A percentile compares a stretch with the other conserved stretches of the same genome.
Evolutionary conservation across 2,113 vertebrate genomes (phyloP).

Genomic region (Chaenogobius annularis): DNA sequence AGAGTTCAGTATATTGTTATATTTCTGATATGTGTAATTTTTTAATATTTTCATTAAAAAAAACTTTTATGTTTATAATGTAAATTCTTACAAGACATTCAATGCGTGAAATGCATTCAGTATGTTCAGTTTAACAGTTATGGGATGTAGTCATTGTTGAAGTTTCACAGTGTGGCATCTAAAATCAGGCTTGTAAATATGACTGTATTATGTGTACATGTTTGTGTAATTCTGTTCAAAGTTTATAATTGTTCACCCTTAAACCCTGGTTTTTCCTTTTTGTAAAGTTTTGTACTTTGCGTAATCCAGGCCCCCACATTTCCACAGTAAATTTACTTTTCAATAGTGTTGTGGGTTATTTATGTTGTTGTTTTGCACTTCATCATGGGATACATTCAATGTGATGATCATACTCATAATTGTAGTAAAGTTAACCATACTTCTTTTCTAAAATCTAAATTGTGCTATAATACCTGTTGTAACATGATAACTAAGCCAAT

Average conservation of each 20-base stretch:
- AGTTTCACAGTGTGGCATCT: neutral
- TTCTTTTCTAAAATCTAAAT: no score
- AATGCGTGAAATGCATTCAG: neutral
- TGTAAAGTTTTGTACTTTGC: conserved; percentile 13
- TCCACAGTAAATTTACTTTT: conserved; percentile 34
- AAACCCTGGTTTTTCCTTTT: conserved; percentile 27
- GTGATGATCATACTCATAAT: neutral
- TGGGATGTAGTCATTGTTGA: conserved; percentile 24
- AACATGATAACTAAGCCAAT: neutral
- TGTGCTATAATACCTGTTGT: neutral
- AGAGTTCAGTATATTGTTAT: neutral
- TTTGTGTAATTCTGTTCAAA: conserved; percentile 27
- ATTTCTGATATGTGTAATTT: neutral
- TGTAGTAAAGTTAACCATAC: neutral
- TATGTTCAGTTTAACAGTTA: conserved; percentile 16
- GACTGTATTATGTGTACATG: conserved; percentile 26
- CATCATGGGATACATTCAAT: no score
- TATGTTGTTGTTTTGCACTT: no score
- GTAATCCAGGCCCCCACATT: conserved; percentile 14
- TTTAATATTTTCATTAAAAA: neutral
- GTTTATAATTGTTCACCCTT: conserved; percentile 26
- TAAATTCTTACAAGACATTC: neutral
- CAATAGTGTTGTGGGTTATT: neutral
- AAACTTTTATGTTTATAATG: neutral
- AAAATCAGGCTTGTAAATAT: conserved; percentile 13